Evolutionary conservation across 2,113 vertebrate genomes (phyloP), one percentile per base, ranked within the genome.

Genomic region (Oncorhynchus gorbuscha): DNA sequence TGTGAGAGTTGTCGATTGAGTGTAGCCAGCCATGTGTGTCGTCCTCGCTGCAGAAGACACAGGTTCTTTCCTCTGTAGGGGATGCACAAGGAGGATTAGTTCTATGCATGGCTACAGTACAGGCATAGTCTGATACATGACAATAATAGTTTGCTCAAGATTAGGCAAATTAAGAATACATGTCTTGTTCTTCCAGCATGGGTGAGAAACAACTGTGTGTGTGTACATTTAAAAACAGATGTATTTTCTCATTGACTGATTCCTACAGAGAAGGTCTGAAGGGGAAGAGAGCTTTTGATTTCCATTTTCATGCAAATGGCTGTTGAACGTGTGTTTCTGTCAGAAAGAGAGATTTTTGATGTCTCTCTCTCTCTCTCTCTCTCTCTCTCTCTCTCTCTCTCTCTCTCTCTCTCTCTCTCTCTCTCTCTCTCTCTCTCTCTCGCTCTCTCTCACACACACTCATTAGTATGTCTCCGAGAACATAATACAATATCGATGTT

Each of bases 401-500:
- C 30, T 30, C 30, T 30, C 3, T 30, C 28, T 3, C 28, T 30
- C 3, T 30, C 3, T 30, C 28, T 30, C 28, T 30, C 28, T 30
- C 0, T 30, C 28, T 39, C 30, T 32, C 4, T 5, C 5, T 32
- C 30, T 32, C 11, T 14, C 48, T 14, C 32, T 35, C 48, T 4
- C 49, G 16, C 14, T 1, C n/a, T 0, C 59, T 3, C 49, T 68
- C 68, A 49, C n/a, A 32, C 28, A n/a, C 74, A 39, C 64, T 71
- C 55, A 90, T 90, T 83, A 86, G 83, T 80, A 82, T 79, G 84
- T 45, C 66, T 72, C 80, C 70, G 22, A 89, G 83, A 86, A 79
- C 30, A 58, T 74, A 81, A 59, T n/a, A 30, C 71, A 80, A 80
- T 69, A 76, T 82, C 67, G 39, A 45, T 2, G 39, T 9, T 45